Evolutionary conservation across 2,888 invertebrate genomes (phyloP).

Genomic region (Patella pellucida): DNA sequence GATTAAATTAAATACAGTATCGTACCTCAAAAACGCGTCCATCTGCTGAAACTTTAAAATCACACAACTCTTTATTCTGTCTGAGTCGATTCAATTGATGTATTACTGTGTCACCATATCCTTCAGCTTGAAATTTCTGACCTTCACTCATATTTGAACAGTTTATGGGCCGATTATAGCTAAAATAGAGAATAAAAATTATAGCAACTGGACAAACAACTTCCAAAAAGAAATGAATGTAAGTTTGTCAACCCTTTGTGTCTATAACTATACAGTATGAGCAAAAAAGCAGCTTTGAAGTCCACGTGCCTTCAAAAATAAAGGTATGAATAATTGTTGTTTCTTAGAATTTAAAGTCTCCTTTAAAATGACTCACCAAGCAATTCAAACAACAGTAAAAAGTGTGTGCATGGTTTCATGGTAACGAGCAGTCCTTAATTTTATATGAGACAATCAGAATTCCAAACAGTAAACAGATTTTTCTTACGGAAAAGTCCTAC

Average conservation of each 20-base stretch:
- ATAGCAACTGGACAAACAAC: neutral
- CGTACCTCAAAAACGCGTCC: constrained; percentile 66
- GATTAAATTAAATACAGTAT: neutral
- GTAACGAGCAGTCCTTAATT: no score
- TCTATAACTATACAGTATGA: no score
- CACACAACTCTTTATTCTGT: constrained; percentile 65
- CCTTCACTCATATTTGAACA: constrained; percentile 43
- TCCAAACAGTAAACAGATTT: no score
- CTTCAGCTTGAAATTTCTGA: constrained; percentile 53
- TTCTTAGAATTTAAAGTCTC: no score
- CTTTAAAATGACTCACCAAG: no score
- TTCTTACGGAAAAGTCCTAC: no score
- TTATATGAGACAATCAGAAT: no score
- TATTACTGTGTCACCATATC: constrained; percentile 64
- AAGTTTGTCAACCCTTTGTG: neutral
- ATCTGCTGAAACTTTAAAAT: constrained; percentile 67
- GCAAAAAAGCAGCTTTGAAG: no score
- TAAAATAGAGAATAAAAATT: constrained; percentile 15
- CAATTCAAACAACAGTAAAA: no score
- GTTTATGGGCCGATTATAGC: constrained; percentile 18
- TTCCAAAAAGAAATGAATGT: neutral
- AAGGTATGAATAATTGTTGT: no score
- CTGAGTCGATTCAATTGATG: constrained; percentile 57
- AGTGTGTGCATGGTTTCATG: no score
- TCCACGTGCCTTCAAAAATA: no score